Base-by-base conservation (phyloP, 2,113 vertebrate species). In the Gobius niger region DNA sequence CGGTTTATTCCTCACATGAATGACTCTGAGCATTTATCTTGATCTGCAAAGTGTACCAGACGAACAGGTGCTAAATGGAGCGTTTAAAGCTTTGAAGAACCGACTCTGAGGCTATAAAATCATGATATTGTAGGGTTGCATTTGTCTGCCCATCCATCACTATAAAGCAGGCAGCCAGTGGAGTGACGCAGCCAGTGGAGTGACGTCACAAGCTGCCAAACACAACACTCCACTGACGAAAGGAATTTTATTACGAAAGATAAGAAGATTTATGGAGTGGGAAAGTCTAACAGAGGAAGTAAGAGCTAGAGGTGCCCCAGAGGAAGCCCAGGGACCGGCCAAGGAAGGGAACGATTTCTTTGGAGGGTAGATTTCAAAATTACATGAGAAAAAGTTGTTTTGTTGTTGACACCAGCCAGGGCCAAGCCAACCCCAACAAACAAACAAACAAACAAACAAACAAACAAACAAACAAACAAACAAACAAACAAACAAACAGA, bases 261-360 rank as follows among this genome's bases (percentile, higher is more conserved):
- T 52, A 52, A 52, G n/a, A 52, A 14, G 51, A 52, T 52, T 52
- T 52, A 52, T 52, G 8, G 51, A 52, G 18, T 52, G 51, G n/a
- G 51, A 52, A 52, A 10, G 8, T 9, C 24, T 34, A 34, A 34
- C 24, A 34, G 24, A 34, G 24, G 24, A 34, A 34, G 24, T 34
- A 34, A 34, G 24, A 34, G 24, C 5, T 34, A 34, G 24, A 34
- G 24, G 24, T 34, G 24, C 24, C 24, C 24, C 24, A 24, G 3
- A 24, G 1, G 24, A 34, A 34, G 24, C 24, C 24, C 24, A 34
- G 24, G 24, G n/a, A n/a, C n/a, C n/a, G n/a, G n/a, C n/a, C 24
- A 34, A 0, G 24, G 24, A 34, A 34, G 24, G 24, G 24, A 34
- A 34, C 3, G 24, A 34, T 3, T 34, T 34, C 5, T 34, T 34